A percentile compares a stretch with the other conserved stretches of the same genome.
Evolutionary conservation across 1,140 invertebrate species (phyloP).

Genomic region (Ooceraea biroi): DNA sequence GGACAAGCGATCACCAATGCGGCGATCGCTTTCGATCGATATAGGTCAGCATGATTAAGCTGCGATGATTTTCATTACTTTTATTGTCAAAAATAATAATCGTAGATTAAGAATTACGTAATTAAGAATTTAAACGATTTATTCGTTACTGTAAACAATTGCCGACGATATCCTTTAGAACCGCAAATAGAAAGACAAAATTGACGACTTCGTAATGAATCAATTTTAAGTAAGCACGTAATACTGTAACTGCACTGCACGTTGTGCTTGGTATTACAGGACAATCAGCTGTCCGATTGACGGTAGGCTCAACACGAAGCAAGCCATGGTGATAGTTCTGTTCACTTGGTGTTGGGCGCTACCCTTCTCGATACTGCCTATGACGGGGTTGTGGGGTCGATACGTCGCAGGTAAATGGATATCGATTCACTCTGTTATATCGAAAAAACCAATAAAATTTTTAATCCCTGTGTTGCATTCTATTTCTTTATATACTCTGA

Average conservation of each 20-base stretch:
- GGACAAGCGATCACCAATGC: conserved; percentile 91
- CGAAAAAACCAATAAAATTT: not conserved
- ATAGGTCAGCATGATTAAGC: conserved; percentile 86
- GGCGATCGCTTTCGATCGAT: conserved; percentile 92
- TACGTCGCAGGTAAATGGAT: conserved; percentile 88
- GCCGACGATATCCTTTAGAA: no score
- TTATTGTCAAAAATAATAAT: not conserved
- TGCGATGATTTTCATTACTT: not conserved
- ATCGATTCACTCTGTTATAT: not conserved
- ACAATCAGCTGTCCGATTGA: conserved; percentile 92
- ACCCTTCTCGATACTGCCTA: conserved; percentile 90
- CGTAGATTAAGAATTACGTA: no score
- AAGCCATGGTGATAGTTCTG: conserved; percentile 88
- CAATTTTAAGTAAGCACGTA: no score
- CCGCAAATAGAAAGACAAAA: not conserved
- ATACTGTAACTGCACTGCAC: not conserved
- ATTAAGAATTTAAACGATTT: no score
- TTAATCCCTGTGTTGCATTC: not conserved
- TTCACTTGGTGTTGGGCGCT: conserved; percentile 91
- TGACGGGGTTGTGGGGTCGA: conserved; percentile 89
- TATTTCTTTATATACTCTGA: no score
- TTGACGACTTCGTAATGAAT: no score
- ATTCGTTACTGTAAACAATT: no score
- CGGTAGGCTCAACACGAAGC: conserved; percentile 89
- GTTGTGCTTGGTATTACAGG: conserved; percentile 79